These are phyloP conservation scores for Yponomeuta malinellus DNA, from an alignment of 2,888 invertebrate genomes.

Conservation along the genomic window DNA sequence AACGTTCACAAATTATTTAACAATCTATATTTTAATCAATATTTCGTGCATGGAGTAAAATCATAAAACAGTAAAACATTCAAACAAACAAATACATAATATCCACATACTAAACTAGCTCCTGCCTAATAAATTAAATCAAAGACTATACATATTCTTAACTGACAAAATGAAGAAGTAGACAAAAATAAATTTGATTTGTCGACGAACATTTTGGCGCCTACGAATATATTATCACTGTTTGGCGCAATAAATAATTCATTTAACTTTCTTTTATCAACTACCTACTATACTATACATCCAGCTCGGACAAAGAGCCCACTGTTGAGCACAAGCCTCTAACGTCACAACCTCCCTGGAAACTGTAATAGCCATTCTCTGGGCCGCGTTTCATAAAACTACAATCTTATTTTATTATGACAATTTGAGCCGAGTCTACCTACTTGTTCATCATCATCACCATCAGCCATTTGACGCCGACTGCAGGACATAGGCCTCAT, in stretches of 20 bases:
- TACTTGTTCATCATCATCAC: no score
- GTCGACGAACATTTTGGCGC: background rate
- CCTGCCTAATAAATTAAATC: background rate
- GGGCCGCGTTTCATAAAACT: no score
- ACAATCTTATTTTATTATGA: no score
- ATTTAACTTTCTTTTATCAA: background rate
- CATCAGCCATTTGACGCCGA: no score
- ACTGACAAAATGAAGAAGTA: background rate
- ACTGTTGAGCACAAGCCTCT: no score
- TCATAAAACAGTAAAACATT: background rate
- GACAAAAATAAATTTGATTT: background rate
- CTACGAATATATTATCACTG: no score
- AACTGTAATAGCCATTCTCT: no score
- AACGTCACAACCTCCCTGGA: no score
- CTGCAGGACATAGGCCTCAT: no score
- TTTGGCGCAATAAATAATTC: background rate
- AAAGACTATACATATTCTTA: background rate
- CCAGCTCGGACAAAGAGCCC: no score
- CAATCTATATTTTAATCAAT: background rate
- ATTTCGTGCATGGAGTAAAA: background rate
- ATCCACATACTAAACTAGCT: background rate
- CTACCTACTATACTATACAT: no score
- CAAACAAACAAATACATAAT: background rate
- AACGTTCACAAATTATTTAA: background rate
- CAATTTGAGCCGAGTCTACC: no score